Evolutionary conservation across 2,797 vertebrate genomes (phyloP).

Genomic region (Apodemus agrarius): DNA sequence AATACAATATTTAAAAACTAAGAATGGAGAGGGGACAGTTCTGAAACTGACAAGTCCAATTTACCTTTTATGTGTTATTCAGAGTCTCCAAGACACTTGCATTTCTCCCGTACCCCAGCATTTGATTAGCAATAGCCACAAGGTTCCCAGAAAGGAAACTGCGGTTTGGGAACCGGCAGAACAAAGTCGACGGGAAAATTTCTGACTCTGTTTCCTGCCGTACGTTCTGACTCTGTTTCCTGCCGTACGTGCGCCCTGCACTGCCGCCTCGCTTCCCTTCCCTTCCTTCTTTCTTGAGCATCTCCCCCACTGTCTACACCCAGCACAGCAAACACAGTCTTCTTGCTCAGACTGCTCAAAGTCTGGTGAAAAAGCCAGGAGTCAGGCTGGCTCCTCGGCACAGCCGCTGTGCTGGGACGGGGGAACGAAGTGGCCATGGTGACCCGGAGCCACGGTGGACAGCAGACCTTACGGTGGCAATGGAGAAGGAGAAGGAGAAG

Average conservation of each 20-base stretch:
- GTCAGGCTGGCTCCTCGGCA: background rate
- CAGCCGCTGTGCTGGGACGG: background rate
- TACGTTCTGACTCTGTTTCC: slow-evolving; percentile 41
- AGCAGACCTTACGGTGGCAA: background rate
- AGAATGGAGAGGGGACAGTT: slow-evolving; percentile 6
- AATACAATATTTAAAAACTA: background rate
- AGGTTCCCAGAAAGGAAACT: background rate
- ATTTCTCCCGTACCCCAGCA: background rate
- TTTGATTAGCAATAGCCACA: background rate
- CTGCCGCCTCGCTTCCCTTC: background rate
- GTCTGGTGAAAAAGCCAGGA: background rate
- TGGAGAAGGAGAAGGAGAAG: background rate
- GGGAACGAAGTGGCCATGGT: background rate
- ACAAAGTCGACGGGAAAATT: background rate
- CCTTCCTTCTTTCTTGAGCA: background rate
- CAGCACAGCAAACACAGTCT: background rate
- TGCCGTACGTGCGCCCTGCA: background rate
- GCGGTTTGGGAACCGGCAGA: slow-evolving; percentile 14
- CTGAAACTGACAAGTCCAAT: background rate
- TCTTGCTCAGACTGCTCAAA: background rate
- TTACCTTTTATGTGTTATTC: background rate
- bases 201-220: slow-evolving; percentile 37
- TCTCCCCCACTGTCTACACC: background rate
- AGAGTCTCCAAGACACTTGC: background rate
- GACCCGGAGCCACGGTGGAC: background rate